These are phyloP conservation scores for Synanceia verrucosa DNA, from an alignment of 2,797 vertebrate genomes.

Conservation along the genomic window DNA sequence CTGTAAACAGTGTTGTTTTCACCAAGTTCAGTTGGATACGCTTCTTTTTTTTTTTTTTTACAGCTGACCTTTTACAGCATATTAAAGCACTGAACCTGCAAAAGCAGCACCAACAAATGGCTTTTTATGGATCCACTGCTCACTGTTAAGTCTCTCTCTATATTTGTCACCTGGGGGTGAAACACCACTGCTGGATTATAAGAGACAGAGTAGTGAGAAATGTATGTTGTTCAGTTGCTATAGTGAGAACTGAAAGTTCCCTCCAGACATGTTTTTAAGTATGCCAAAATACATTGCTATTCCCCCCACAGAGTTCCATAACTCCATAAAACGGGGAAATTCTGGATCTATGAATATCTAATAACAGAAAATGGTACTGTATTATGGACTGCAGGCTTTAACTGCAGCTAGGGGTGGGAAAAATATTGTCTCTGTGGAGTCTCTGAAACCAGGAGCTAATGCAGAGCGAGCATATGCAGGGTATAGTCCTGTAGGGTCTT, in stretches of 20 bases:
- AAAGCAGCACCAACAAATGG: constrained; percentile 13
- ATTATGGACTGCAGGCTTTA: not conserved
- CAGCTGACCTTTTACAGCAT: constrained; percentile 17
- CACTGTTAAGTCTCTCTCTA: constrained; percentile 9
- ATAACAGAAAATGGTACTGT: too few species aligned
- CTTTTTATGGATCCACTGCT: constrained; percentile 26
- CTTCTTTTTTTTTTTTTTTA: constrained; percentile 2
- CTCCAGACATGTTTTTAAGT: constrained; percentile 6
- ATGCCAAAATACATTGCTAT: too few species aligned
- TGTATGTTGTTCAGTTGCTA: too few species aligned
- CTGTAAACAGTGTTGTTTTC: not conserved
- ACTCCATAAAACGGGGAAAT: too few species aligned
- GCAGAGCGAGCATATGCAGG: constrained; percentile 25
- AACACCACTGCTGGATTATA: not conserved
- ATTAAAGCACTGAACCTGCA: constrained; percentile 32
- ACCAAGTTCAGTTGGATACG: constrained; percentile 3
- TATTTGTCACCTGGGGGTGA: not conserved
- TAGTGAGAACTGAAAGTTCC: too few species aligned
- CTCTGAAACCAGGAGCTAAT: constrained; percentile 30
- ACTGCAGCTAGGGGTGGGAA: too few species aligned
- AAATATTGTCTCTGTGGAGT: too few species aligned
- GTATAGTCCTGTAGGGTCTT: constrained; percentile 36
- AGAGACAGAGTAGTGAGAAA: not conserved
- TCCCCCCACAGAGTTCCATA: too few species aligned
- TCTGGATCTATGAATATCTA: too few species aligned